phyloP scores from a whole-genome alignment of 2,797 vertebrate genomes.

The Typhlichthys eigenmanni region DNA sequence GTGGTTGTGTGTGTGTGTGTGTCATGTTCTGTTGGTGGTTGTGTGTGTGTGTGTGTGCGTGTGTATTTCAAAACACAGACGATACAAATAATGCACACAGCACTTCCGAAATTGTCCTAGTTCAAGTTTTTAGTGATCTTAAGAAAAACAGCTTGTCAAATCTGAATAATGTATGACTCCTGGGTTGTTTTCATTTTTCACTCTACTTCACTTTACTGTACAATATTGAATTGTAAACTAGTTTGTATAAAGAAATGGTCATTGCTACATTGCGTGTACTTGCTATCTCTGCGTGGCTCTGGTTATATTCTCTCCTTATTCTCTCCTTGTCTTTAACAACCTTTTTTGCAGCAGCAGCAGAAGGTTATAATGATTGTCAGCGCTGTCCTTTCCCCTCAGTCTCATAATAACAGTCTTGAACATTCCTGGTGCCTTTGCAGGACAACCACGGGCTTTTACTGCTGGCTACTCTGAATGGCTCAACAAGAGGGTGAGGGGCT shows the following conservation, averaged over 20 bases:
- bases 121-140: conserved; percentile 31
- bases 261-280: too few species aligned
- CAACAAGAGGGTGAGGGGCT: not conserved
- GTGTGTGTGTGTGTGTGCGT: not conserved
- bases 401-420: too few species aligned
- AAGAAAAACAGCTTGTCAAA: conserved; percentile 45
- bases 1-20: conserved; percentile 15
- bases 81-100: not conserved
- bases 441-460: not conserved
- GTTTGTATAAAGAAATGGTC: too few species aligned
- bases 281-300: too few species aligned
- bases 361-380: too few species aligned
- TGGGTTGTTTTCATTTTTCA: conserved; percentile 29
- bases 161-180: conserved; percentile 58
- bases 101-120: conserved; percentile 25
- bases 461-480: not conserved
- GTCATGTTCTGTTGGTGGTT: not conserved
- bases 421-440: not conserved
- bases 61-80: too few species aligned
- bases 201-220: conserved; percentile 13
- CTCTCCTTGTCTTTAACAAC: too few species aligned
- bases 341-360: too few species aligned
- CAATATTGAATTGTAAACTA: not conserved
- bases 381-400: too few species aligned
- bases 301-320: too few species aligned